Conservation (phyloP, 2,888 invertebrate genomes). For the Sminthurinus aureus region DNA sequence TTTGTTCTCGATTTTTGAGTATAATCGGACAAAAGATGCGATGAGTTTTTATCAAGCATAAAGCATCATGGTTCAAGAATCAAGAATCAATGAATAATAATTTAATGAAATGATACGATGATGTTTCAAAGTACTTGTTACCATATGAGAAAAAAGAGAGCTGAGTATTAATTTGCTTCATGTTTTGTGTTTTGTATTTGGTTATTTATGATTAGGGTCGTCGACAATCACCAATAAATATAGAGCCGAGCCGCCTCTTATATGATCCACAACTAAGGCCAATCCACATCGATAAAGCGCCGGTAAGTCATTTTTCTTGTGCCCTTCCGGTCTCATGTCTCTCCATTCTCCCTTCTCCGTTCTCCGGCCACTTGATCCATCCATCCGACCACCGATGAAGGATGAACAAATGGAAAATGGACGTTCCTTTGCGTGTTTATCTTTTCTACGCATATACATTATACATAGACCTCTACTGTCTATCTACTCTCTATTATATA, state of each 20-base stretch:
- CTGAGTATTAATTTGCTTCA: neutral
- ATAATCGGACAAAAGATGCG: no score
- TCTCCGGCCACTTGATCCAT: neutral
- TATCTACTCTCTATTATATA: no score
- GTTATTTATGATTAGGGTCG: slow-evolving; percentile 69
- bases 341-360: slow-evolving; percentile 9
- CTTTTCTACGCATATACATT: neutral
- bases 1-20: no score
- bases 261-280: slow-evolving; percentile 95
- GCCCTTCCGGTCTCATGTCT: slow-evolving; percentile 34
- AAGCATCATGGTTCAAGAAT: no score
- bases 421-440: neutral
- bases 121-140: no score
- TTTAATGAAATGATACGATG: no score
- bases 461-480: no score
- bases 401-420: neutral
- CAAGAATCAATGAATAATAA: no score
- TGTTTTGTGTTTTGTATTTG: neutral
- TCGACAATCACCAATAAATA: slow-evolving; percentile 96
- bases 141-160: no score
- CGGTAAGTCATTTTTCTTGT: slow-evolving; percentile 68
- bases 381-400: neutral
- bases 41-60: no score
- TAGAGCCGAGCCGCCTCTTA: slow-evolving; percentile 91
- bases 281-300: slow-evolving; percentile 91